These are phyloP conservation scores for Zosterops pallidus DNA, from an alignment of 2,113 vertebrate genomes.

Conservation along the genomic window DNA sequence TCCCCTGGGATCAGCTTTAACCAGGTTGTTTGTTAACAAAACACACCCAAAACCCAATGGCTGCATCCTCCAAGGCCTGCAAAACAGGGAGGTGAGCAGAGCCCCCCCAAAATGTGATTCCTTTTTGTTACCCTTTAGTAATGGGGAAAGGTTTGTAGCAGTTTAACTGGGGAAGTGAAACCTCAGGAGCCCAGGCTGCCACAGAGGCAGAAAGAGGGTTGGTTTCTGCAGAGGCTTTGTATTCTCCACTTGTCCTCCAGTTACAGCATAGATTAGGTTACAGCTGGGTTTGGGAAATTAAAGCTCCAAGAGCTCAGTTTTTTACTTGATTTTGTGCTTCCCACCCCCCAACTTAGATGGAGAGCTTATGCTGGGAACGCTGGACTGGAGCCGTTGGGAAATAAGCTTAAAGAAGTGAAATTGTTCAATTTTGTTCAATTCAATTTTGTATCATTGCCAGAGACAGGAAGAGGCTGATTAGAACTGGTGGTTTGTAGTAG, in stretches of 20 bases:
- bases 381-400: conserved; percentile 34
- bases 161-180: background rate
- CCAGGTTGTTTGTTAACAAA: background rate
- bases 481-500: background rate
- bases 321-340: conserved; percentile 15
- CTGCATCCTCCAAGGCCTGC: background rate
- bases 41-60: background rate
- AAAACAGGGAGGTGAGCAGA: background rate
- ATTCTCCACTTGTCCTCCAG: background rate
- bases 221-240: background rate
- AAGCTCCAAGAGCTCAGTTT: conserved; percentile 24
- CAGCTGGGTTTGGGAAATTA: conserved; percentile 43
- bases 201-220: background rate
- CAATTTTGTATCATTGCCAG: conserved; percentile 15
- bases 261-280: background rate
- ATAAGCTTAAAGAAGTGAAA: conserved; percentile 47
- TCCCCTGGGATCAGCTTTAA: background rate
- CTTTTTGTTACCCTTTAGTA: background rate
- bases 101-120: fast-evolving
- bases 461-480: conserved; percentile 5
- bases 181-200: background rate
- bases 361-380: background rate
- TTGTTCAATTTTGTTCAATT: conserved; percentile 45
- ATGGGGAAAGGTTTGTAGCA: background rate
- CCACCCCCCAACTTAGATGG: background rate